These are phyloP conservation scores for Micropoecilia bifurca DNA, from an alignment of 2,797 vertebrate species.

Conservation along the genomic window DNA sequence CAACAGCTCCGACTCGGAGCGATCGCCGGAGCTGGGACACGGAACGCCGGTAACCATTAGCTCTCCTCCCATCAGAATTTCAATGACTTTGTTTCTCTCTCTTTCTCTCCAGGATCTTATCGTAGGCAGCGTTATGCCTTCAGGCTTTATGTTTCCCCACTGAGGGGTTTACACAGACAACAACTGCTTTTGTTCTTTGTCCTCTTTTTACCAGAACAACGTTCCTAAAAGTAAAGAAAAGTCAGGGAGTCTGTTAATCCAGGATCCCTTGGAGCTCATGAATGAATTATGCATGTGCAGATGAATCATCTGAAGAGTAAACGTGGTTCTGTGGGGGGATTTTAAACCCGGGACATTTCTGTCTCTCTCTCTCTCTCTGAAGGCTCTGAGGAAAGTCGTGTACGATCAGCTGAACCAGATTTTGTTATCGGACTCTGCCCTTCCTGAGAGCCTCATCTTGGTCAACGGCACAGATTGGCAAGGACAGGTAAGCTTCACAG, in stretches of 20 bases:
- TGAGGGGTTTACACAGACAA: conserved; percentile 23
- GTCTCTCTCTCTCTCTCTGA: conserved; percentile 3
- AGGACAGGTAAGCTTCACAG: conserved; percentile 87
- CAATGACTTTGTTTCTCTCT: not conserved
- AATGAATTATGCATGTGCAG: conserved; percentile 71
- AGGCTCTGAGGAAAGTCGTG: conserved; percentile 92
- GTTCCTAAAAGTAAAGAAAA: conserved; percentile 47
- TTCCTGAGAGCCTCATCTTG: conserved; percentile 94
- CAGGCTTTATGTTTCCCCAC: not conserved
- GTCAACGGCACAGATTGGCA: conserved; percentile 94
- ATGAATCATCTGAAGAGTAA: conserved; percentile 64
- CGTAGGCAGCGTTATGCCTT: conserved; percentile 2
- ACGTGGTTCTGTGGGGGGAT: conserved; percentile 25
- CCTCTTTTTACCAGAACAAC: conserved; percentile 7
- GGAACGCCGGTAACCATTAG: conserved; percentile 84
- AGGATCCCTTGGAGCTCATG: conserved; percentile 43
- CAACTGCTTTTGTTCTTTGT: conserved; percentile 26
- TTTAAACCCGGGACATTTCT: conserved; percentile 6
- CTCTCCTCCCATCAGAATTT: not conserved
- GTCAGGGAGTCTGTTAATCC: conserved; percentile 44
- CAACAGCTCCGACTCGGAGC: conserved; percentile 95
- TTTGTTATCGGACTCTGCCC: conserved; percentile 89
- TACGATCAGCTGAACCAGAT: conserved; percentile 98
- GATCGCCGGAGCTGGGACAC: conserved; percentile 91
- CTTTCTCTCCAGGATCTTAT: conserved; percentile 7